Evolutionary conservation across 2,113 vertebrate genomes (phyloP).

Genomic region (Oreamnos americanus): DNA sequence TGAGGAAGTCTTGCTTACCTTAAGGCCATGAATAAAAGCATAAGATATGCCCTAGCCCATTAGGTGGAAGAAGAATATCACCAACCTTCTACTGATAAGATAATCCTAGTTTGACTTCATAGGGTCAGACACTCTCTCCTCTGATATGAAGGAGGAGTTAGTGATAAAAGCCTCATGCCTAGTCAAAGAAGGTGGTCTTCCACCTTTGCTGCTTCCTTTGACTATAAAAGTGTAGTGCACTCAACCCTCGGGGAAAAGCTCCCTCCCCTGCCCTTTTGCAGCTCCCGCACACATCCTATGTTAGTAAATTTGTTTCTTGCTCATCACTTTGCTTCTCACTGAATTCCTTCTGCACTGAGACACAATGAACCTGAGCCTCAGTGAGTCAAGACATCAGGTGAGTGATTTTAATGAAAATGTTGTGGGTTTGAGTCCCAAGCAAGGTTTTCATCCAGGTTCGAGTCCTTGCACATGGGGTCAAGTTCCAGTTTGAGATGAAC

Average conservation of each 20-base stretch:
- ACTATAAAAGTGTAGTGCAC: background rate
- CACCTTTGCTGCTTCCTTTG: background rate
- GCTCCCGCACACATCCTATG: background rate
- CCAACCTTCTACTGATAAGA: background rate
- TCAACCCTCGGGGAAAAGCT: fast-evolving
- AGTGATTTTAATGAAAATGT: background rate
- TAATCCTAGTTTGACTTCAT: background rate
- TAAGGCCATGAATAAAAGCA: background rate
- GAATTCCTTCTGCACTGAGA: background rate
- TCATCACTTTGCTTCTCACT: background rate
- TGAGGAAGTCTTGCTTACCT: background rate
- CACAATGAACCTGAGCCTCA: background rate
- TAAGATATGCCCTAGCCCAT: background rate
- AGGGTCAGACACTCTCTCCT: background rate
- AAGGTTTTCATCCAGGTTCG: background rate
- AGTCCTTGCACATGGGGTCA: background rate
- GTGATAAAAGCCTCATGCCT: background rate
- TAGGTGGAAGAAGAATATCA: background rate
- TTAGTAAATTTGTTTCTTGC: background rate
- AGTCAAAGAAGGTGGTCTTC: background rate
- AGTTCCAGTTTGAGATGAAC: background rate
- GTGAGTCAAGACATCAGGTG: background rate
- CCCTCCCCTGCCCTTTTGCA: background rate
- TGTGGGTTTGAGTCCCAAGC: background rate
- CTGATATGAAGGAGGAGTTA: background rate